Base-by-base conservation (phyloP, 2,888 invertebrate species). In the Gnatocerus cornutus region DNA sequence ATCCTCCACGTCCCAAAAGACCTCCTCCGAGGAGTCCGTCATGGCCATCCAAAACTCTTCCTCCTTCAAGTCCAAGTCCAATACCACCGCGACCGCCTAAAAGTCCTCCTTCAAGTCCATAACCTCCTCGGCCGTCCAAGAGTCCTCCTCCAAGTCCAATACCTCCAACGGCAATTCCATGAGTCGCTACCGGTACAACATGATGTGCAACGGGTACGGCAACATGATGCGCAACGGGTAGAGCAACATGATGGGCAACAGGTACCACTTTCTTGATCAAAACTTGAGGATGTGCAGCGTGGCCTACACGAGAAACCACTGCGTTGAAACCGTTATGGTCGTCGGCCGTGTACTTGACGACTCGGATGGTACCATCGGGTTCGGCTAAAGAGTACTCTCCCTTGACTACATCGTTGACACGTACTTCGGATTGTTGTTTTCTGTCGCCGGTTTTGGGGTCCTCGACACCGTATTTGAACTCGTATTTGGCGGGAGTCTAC, bases 261-360 rank as follows among this genome's bases (percentile, higher is more conserved):
- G 45, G 55, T 13, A 71, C 63, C 7, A 68, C 64, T 27, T 58
- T 59, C 27, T 48, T 61, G 8, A 68, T 53, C 9, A 62, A 10
- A 12, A 73, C 59, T 53, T 73, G 72, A 9, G 79, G 79, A 69
- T 81, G 79, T 1, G 65, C 71, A 12, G 79, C 78, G 45, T 81
- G 78, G 3, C 80, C 80, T 13, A 87, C 86, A 73, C 88, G 87
- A 74, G 87, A 87, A 62, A 89, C 88, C 74, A 88, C 85, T 70
- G 90, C 90, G 82, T 89, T 89, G 82, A 90, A 90, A 69, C 90
- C 90, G 81, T 66, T 80, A 74, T 89, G 87, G 74, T 89, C 89
- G 41, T 90, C 90, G 78, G 88, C 89, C 9, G 81, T 81, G 85
- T 91, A 91, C 76, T 90, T 89, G 30, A 90, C 90, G 76, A 88